phyloP scores from a whole-genome alignment of 2,888 invertebrate species.

The Panopea generosa region DNA sequence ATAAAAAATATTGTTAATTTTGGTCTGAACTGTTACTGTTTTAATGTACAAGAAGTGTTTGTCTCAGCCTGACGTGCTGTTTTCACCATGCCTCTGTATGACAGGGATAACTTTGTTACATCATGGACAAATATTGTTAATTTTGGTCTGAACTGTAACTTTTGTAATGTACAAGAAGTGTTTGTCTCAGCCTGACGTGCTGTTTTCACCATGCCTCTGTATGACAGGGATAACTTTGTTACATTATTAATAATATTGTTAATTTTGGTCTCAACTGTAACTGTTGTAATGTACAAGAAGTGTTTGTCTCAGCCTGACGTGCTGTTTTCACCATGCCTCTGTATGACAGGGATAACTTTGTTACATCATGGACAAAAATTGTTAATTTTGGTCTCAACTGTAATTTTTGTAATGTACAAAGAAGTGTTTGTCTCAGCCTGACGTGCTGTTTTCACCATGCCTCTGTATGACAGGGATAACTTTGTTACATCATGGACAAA shows the following conservation, averaged over 20 bases:
- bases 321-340: not conserved
- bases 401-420: not conserved
- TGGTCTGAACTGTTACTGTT: no score
- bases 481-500: not conserved
- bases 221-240: slow-evolving; percentile 18
- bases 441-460: not conserved
- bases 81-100: not conserved
- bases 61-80: not conserved
- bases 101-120: not conserved
- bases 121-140: not conserved
- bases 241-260: slow-evolving; percentile 34
- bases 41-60: no score
- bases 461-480: not conserved
- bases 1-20: no score
- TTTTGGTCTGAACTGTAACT: no score
- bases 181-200: slow-evolving; percentile 13
- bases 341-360: not conserved
- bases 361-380: not conserved
- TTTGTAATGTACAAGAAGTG: no score
- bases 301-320: not conserved
- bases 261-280: no score
- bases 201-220: not conserved
- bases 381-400: no score
- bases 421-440: not conserved
- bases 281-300: no score